phyloP scores from a whole-genome alignment of 1,140 invertebrate genomes.

The Drosophila obscura region DNA sequence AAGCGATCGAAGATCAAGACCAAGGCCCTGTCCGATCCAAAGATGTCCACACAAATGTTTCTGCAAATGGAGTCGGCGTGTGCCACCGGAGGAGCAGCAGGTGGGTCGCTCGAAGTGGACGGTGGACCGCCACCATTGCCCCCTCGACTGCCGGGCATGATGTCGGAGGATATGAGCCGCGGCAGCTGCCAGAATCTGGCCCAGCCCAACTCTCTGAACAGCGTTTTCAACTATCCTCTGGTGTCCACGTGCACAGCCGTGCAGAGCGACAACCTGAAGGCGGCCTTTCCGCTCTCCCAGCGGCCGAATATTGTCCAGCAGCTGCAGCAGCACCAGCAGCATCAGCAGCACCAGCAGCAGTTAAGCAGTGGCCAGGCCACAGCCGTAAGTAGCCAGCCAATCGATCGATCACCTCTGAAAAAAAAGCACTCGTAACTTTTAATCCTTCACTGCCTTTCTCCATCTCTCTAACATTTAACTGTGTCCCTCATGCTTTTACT shows the following conservation, averaged over 20 bases:
- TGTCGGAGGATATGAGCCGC: conserved; percentile 69
- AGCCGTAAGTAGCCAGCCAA: conserved; percentile 65
- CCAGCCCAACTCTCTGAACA: conserved; percentile 82
- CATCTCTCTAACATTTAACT: conserved; percentile 15
- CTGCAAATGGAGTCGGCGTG: conserved; percentile 79
- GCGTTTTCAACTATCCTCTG: conserved; percentile 83
- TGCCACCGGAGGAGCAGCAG: conserved; percentile 17
- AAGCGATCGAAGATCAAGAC: conserved; percentile 80
- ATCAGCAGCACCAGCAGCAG: conserved; percentile 34
- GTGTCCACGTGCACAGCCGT: conserved; percentile 81
- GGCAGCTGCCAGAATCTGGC: conserved; percentile 76
- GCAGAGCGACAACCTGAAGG: conserved; percentile 78
- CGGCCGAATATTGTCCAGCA: conserved; percentile 85
- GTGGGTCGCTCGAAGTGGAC: conserved; percentile 52
- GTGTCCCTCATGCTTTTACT: too few relatives aligned
- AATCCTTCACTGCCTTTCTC: conserved; percentile 12
- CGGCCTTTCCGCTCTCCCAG: conserved; percentile 84
- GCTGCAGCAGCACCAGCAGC: conserved; percentile 82
- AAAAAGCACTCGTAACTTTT: not conserved
- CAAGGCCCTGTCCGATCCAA: conserved; percentile 83
- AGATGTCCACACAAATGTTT: conserved; percentile 84
- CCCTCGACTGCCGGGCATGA: conserved; percentile 75
- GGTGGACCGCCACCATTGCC: conserved; percentile 79
- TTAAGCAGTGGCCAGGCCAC: conserved; percentile 55
- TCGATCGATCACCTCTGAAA: not conserved